Evolutionary conservation across 2,797 vertebrate species (phyloP).

Genomic region (Melanotaenia parkinsoni): DNA sequence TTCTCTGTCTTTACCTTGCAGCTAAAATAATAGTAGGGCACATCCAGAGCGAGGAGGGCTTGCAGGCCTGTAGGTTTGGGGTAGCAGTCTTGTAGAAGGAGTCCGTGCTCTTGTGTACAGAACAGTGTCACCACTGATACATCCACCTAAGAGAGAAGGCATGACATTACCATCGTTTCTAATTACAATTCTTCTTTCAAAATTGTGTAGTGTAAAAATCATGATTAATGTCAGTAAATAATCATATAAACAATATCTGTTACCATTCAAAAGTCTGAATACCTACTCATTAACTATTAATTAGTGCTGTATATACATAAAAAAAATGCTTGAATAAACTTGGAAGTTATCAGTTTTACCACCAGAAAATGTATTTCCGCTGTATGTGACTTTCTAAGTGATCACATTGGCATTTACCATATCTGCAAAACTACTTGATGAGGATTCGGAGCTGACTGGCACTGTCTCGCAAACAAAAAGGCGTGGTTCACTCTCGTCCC

Average conservation of each 20-base stretch:
- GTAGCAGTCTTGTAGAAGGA: slow-evolving; percentile 92
- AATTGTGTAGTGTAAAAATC: neutral
- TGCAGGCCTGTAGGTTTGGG: slow-evolving; percentile 83
- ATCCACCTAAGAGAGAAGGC: slow-evolving; percentile 75
- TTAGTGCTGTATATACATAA: neutral
- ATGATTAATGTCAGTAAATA: neutral
- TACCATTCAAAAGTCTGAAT: neutral
- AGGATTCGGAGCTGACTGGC: slow-evolving; percentile 72
- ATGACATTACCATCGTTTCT: neutral
- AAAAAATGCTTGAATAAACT: neutral
- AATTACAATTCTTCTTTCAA: neutral
- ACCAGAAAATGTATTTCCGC: neutral
- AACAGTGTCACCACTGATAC: slow-evolving; percentile 91
- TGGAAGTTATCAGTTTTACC: neutral
- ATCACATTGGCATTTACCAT: slow-evolving; percentile 59
- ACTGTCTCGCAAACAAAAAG: slow-evolving; percentile 91
- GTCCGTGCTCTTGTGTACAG: slow-evolving; percentile 91
- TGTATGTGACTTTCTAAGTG: too few relatives aligned
- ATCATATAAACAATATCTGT: neutral
- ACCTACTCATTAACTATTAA: neutral
- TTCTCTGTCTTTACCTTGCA: slow-evolving; percentile 85
- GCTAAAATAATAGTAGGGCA: slow-evolving; percentile 94
- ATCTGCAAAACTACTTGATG: slow-evolving; percentile 60
- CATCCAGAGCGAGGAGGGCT: slow-evolving; percentile 89
- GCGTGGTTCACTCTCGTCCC: slow-evolving; percentile 93